phyloP scores from a whole-genome alignment of 2,113 vertebrate genomes.

The Halichoeres trimaculatus region DNA sequence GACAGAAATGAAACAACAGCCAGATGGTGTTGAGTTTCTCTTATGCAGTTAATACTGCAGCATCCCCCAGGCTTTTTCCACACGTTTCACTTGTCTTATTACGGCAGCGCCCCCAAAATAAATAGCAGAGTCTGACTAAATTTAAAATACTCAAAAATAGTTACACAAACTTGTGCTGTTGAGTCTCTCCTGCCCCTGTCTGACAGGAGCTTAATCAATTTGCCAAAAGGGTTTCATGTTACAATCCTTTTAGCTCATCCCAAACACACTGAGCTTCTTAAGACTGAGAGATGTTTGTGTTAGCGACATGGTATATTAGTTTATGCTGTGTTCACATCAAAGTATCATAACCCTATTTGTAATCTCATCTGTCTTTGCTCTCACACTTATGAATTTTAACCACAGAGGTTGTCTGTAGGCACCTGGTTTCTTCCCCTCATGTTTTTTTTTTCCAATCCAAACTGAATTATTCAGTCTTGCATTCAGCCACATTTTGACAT shows the following conservation, averaged over 20 bases:
- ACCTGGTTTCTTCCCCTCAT: slow-evolving; percentile 24
- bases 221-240: slow-evolving; percentile 47
- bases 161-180: slow-evolving; percentile 46
- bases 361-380: slow-evolving; percentile 41
- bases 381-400: slow-evolving; percentile 46
- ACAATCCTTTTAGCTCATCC: slow-evolving; percentile 56
- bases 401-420: slow-evolving; percentile 15
- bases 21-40: slow-evolving; percentile 66
- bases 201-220: slow-evolving; percentile 63
- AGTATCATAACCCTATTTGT: slow-evolving; percentile 31
- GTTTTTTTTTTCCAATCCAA: slow-evolving; percentile 47
- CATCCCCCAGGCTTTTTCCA: slow-evolving; percentile 54
- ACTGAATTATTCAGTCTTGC: slow-evolving; percentile 72
- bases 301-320: slow-evolving; percentile 20
- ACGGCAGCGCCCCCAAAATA: slow-evolving; percentile 31
- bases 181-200: slow-evolving; percentile 48
- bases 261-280: slow-evolving; percentile 39
- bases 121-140: slow-evolving; percentile 43
- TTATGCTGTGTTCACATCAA: slow-evolving; percentile 44
- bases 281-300: slow-evolving; percentile 53
- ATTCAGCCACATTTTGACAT: slow-evolving; percentile 72
- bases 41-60: slow-evolving; percentile 46
- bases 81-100: slow-evolving; percentile 51
- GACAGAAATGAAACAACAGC: slow-evolving; percentile 64
- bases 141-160: slow-evolving; percentile 48